Base-by-base conservation (phyloP, 2,888 invertebrate genomes). In the Panzeria rudis region DNA sequence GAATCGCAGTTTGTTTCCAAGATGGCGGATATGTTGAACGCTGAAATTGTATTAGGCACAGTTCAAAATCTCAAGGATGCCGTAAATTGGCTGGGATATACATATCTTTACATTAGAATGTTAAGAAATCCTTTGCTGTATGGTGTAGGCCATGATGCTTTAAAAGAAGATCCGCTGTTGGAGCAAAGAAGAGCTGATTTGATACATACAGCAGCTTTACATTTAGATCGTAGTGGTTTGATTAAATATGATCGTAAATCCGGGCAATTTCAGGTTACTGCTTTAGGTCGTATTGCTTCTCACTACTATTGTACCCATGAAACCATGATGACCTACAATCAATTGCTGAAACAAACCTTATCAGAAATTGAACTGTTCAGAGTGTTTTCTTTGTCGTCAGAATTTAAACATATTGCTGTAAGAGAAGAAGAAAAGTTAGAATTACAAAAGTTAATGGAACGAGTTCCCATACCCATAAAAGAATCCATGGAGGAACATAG, bases 231-330 rank as follows among this genome's bases (percentile, higher is more conserved):
- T 87, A 97, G 97, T 89, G 98, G 98, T n/a, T 94, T 99, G 0
- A 94, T 98, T 15, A 98, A 98, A 88, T 99, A 99, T 92, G 99
- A 99, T 89, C 94, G 98, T 15, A 98, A 98, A 91, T 96, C 97
- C 2, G 99, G 99, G 1, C 96, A 97, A 88, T 94, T 95, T 88
- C 95, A 97, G 90, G 96, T 97, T 0, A 99, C 99, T 0, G 99
- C 99, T 93, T 93, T 99, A 11, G 99, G 99, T 1, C 95, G 99
- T 47, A 99, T 99, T 90, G 98, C 99, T 4, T 98, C 98, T 0
- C 99, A 99, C 93, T 99, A 97, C 94, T 99, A 99, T 93, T 98
- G 98, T 91, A 98, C 99, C 0, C 96, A 97, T 92, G 99, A 99
- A 88, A 98, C 99, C 0, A 99, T 99, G 96, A 95, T 97, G 88